Percentiles rank a stretch among this genome's conserved stretches.
These are phyloP conservation scores for Conopomorpha cramerella DNA, from an alignment of 1,140 invertebrate genomes.

Conservation along the genomic window DNA sequence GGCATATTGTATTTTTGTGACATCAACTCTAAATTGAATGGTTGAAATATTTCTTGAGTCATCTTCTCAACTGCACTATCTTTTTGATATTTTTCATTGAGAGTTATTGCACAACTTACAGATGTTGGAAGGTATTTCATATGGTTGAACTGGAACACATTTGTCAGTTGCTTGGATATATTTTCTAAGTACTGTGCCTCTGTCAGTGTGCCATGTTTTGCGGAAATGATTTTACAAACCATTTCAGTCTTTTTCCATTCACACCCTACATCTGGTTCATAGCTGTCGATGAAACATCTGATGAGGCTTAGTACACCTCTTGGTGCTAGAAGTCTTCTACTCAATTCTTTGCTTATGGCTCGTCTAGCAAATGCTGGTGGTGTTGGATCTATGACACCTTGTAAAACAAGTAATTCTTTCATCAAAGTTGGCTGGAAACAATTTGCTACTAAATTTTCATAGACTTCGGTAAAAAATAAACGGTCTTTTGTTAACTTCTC, in stretches of 20 bases:
- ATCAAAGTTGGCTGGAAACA: constrained; percentile 66
- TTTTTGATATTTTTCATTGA: constrained; percentile 56
- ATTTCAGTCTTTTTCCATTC: constrained; percentile 71
- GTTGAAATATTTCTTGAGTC: constrained; percentile 40
- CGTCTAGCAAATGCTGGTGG: constrained; percentile 68
- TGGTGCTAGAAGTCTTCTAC: constrained; percentile 58
- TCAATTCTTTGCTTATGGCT: constrained; percentile 65
- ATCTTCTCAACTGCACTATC: constrained; percentile 43
- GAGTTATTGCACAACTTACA: constrained; percentile 54
- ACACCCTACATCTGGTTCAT: constrained; percentile 55
- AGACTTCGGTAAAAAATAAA: constrained; percentile 52
- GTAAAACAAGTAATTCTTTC: constrained; percentile 71
- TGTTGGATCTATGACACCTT: constrained; percentile 60
- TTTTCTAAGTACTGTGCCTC: constrained; percentile 61
- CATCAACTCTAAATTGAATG: constrained; percentile 29
- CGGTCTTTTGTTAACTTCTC: constrained; percentile 56
- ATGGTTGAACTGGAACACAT: constrained; percentile 46
- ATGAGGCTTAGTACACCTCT: constrained; percentile 67
- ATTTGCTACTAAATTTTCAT: constrained; percentile 60
- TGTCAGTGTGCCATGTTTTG: constrained; percentile 52
- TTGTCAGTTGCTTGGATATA: constrained; percentile 56
- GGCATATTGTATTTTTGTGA: constrained; percentile 18
- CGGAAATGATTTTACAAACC: constrained; percentile 66
- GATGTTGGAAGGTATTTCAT: constrained; percentile 53
- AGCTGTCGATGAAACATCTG: constrained; percentile 65